Evolutionary conservation across 1,140 invertebrate species (phyloP), one percentile per base, ranked within the genome.

Genomic region (Sinonovacula constricta): DNA sequence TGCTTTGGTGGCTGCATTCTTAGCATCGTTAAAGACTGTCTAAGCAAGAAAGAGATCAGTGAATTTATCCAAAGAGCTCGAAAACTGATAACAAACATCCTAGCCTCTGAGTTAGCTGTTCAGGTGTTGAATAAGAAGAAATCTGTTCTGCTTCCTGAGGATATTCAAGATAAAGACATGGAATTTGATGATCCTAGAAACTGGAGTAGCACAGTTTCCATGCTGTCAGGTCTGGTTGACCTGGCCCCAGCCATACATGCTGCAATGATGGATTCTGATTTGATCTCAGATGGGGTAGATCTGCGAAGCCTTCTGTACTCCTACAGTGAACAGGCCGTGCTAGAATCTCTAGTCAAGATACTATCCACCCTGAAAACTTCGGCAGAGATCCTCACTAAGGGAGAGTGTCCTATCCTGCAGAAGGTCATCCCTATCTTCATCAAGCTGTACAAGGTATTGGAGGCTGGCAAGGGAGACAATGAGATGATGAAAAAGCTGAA

Each of bases 341-440:
- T 76, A 12, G 72, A 76, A 59, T 65, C 72, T 14, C 53, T 76
- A 0, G 34, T 66, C 1, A 76, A 76, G 30, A 36, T 76, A 18
- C 34, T 76, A n/a, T 65, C 7, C 15, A 39, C 72, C n/a, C 67
- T 76, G 31, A 76, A 59, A 59, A 76, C 62, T 15, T 62, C 72
- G 10, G 24, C 62, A 18, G 72, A 76, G 39, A 66, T 76, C 18
- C 63, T 76, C 2, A 76, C 72, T 18, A 54, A 30, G 12, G 30
- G 26, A 24, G 72, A 59, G 12, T 31, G 14, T 57, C 72, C 72
- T 39, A 76, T 63, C 12, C 30, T 76, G 30, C 72, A 76, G 53
- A 76, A 76, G 36, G 72, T 76, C 2, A 67, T 76, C n/a, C 72
- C 72, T 34, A 76, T 76, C 57, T 76, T 76, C 28, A 39, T 76